phyloP scores from a whole-genome alignment of 2,113 vertebrate species.

The Scopus umbretta region DNA sequence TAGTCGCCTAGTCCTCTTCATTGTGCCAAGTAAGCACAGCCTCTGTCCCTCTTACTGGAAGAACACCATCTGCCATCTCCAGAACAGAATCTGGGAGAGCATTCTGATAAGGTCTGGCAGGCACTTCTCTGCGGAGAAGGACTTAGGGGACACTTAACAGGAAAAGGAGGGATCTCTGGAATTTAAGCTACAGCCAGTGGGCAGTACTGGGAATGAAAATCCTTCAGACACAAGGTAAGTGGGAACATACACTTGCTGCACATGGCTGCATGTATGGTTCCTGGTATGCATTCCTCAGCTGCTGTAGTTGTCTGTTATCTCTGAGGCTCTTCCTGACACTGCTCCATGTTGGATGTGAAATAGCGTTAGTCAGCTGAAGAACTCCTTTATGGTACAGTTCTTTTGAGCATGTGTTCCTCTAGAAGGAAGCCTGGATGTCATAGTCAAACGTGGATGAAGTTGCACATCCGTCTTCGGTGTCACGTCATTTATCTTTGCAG shows the following conservation, averaged over 20 bases:
- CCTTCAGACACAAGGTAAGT: constrained; percentile 1
- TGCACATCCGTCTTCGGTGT: fast-evolving
- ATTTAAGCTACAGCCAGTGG: neutral
- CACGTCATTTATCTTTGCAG: neutral
- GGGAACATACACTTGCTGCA: neutral
- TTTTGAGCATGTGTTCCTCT: neutral
- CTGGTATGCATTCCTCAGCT: neutral
- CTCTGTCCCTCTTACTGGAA: neutral
- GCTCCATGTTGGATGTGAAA: neutral
- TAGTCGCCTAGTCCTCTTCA: neutral
- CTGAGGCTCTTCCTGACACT: neutral
- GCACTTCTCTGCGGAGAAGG: neutral
- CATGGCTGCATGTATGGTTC: neutral
- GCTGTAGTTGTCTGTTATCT: neutral
- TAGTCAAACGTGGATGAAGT: neutral
- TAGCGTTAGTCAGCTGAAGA: neutral
- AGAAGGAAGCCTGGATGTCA: neutral
- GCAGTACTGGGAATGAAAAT: neutral
- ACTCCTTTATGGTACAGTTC: neutral
- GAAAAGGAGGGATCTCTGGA: neutral
- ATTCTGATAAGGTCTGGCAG: neutral
- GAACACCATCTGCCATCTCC: neutral
- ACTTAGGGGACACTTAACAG: neutral
- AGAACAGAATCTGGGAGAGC: neutral
- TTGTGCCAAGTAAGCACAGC: neutral